These are phyloP conservation scores for Philhelius pedissequus DNA, from an alignment of 2,888 invertebrate species.

Conservation along the genomic window DNA sequence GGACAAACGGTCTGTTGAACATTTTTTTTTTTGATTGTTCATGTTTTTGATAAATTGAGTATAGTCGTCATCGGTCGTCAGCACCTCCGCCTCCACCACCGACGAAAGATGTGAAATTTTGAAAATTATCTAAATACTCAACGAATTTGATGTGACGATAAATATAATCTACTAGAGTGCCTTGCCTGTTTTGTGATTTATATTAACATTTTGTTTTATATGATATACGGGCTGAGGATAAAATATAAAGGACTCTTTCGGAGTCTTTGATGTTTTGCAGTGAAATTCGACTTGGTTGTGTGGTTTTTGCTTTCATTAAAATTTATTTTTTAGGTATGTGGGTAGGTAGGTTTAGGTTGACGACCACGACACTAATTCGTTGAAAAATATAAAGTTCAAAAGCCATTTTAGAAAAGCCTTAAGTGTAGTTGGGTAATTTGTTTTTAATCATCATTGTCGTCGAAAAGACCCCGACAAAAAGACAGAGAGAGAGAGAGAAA, in stretches of 20 bases:
- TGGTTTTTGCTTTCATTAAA: constrained; percentile 35
- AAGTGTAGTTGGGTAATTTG: constrained; percentile 34
- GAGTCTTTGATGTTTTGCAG: constrained; percentile 27
- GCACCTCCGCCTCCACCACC: too few species aligned
- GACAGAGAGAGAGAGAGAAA: neutral
- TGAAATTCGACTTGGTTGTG: constrained; percentile 5
- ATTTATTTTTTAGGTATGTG: constrained; percentile 27
- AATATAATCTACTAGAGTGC: constrained; percentile 32
- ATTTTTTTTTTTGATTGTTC: neutral
- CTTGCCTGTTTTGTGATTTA: constrained; percentile 43
- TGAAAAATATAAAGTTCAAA: constrained; percentile 30
- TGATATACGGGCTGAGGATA: constrained; percentile 16
- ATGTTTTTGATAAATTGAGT: constrained; percentile 36
- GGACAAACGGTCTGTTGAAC: constrained; percentile 13
- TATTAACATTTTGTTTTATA: neutral
- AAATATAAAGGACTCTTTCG: constrained; percentile 1
- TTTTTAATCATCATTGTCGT: neutral
- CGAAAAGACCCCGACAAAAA: neutral
- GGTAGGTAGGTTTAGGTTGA: neutral
- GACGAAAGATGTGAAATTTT: constrained; percentile 41
- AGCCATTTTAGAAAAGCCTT: constrained; percentile 19
- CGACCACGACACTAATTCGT: neutral
- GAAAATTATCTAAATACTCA: constrained; percentile 43
- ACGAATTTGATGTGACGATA: constrained; percentile 57
- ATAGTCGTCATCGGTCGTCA: too few species aligned